These are phyloP conservation scores for Dromas ardeola DNA, from an alignment of 2,113 vertebrate species.

Conservation along the genomic window DNA sequence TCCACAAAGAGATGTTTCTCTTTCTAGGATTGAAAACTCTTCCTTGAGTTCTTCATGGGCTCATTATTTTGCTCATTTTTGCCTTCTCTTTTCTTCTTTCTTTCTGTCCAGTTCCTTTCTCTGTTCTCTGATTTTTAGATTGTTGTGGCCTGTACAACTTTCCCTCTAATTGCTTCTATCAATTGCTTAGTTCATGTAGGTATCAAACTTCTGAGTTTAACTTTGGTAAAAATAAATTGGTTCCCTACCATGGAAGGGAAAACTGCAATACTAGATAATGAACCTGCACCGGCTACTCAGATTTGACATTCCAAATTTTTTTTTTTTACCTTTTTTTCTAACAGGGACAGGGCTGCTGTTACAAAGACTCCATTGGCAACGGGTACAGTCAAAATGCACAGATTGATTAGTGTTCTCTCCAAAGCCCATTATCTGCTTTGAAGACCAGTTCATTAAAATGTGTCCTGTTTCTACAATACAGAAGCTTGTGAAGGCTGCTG, in stretches of 20 bases:
- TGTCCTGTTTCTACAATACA: neutral
- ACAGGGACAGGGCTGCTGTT: neutral
- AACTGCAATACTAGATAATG: neutral
- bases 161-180: neutral
- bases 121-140: neutral
- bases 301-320: neutral
- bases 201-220: constrained; percentile 12
- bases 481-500: neutral
- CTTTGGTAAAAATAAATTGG: constrained; percentile 31
- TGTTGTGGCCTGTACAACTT: neutral
- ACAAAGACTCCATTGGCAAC: neutral
- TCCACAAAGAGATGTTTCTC: neutral
- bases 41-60: neutral
- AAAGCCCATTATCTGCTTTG: neutral
- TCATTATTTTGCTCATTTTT: constrained; percentile 30
- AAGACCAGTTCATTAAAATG: neutral
- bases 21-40: neutral
- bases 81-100: neutral
- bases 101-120: neutral
- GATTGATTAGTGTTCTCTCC: neutral
- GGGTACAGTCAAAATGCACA: neutral
- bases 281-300: neutral
- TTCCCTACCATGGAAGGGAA: neutral
- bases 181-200: neutral
- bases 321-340: neutral